A percentile compares a stretch with the other conserved stretches of the same genome.
Evolutionary conservation across 64 coral and sea anemone genomes (phyloP).

Genomic region (Actinia tenebrosa): DNA sequence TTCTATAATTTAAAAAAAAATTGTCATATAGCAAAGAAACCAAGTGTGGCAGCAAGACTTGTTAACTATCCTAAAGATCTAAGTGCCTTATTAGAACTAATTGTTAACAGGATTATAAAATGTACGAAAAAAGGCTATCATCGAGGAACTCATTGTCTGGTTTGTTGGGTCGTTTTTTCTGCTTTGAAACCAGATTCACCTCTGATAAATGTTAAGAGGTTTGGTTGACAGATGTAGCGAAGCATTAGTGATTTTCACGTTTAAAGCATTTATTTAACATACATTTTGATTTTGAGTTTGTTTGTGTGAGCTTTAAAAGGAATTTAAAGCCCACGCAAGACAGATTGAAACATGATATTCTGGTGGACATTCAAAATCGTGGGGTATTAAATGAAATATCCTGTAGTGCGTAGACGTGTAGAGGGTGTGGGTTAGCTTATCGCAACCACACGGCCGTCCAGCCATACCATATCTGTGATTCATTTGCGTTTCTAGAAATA

Average conservation of each 20-base stretch:
- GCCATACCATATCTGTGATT: neutral
- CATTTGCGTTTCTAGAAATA: neutral
- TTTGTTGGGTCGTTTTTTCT: neutral
- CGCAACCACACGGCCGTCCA: neutral
- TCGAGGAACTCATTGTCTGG: neutral
- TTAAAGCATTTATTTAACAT: neutral
- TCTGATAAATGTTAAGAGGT: neutral
- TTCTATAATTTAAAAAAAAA: no score
- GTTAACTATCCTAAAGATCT: no score
- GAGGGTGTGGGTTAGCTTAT: slow-evolving; percentile 4
- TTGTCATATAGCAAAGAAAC: no score
- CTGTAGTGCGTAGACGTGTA: neutral
- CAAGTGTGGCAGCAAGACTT: no score
- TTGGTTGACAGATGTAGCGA: neutral
- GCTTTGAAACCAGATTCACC: neutral
- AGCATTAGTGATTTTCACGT: neutral
- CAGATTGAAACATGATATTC: neutral
- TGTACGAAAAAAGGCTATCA: neutral
- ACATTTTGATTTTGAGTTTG: neutral
- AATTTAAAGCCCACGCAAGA: slow-evolving; percentile 1
- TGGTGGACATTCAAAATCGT: neutral
- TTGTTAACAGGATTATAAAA: neutral
- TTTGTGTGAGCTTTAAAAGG: neutral
- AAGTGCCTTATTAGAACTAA: no score
- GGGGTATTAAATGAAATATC: neutral